Base-by-base conservation (phyloP, 1,140 invertebrate species). In the Bombus soroeensis region DNA sequence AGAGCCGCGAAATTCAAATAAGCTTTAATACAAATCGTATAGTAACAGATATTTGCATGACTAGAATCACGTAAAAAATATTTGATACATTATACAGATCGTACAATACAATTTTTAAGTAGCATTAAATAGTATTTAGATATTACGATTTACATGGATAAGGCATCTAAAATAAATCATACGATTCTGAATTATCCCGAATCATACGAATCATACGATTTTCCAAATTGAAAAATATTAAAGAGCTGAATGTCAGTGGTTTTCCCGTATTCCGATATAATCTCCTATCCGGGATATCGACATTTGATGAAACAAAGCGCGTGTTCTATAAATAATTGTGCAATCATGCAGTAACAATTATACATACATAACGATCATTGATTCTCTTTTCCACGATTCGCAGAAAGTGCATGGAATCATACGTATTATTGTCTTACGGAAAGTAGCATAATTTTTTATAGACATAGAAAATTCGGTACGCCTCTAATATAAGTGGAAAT, bases 321-420 rank as follows among this genome's bases (percentile, higher is more conserved):
- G 28, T 22, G 22, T 70, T 89, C 77, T 88, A 89, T 85, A 89
- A 88, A 81, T 89, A 85, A 64, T 37, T 64, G 37, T 74, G 41
- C 41, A 28, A 81, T 85, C 76, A 76, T 43, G 64, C 47, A 5
- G 57, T 64, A 64, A 66, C 68, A 59, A 87, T 88, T 77, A 83
- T 53, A 76, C 81, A 83, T 53, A 22, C 47, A 53, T 53, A 53
- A 87, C 32, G 43, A 83, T 66, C 74, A 4, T 53, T 41, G 13
- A 28, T 77, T 71, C 57, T n/a, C 41, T 77, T 83, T 62, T 15
- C 22, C 9, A 43, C 18, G 34, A n/a, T 74, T 66, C 57, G 22
- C 18, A 22, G 81, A 75, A 72, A 37, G 47, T 10, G 57, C 39
- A 81, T 34, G 10, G 9, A 18, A 53, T 53, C 32, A 39, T 80